These are phyloP conservation scores for Bombus vancouverensis DNA, from an alignment of 1,140 invertebrate species.

Conservation along the genomic window DNA sequence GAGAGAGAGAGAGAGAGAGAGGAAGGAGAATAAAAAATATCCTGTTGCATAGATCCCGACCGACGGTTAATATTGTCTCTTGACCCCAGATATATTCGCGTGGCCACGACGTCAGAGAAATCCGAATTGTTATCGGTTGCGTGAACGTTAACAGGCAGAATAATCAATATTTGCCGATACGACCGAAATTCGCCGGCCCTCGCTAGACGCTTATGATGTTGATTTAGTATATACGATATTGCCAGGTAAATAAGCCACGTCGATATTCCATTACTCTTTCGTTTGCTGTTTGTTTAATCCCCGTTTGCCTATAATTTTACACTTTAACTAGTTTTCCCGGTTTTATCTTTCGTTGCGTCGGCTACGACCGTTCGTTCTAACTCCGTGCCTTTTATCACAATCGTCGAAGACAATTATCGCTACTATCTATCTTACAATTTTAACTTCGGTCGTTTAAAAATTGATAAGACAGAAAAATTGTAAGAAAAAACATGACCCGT, in stretches of 20 bases:
- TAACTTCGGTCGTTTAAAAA: too few relatives aligned
- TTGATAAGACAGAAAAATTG: too few relatives aligned
- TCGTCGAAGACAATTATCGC: too few relatives aligned
- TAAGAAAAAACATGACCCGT: too few relatives aligned
- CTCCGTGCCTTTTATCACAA: too few relatives aligned
- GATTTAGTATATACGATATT: slow-evolving; percentile 33
- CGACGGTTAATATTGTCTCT: slow-evolving; percentile 3
- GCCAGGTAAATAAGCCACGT: slow-evolving; percentile 4
- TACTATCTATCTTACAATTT: too few relatives aligned
- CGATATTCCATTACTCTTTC: slow-evolving; percentile 46
- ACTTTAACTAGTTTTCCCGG: background rate
- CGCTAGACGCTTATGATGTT: slow-evolving; percentile 41
- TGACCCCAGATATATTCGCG: background rate
- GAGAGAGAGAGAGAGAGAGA: background rate
- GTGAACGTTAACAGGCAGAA: slow-evolving; percentile 28
- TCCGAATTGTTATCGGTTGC: slow-evolving; percentile 42
- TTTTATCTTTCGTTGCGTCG: too few relatives aligned
- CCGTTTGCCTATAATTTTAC: background rate
- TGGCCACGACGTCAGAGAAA: slow-evolving; percentile 10
- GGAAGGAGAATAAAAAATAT: background rate
- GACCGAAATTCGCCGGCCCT: slow-evolving; percentile 18
- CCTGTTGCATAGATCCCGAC: background rate
- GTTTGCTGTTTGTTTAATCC: slow-evolving; percentile 27
- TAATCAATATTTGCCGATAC: slow-evolving; percentile 48
- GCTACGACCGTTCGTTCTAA: background rate